Percentiles rank a stretch among this genome's conserved stretches.
These are phyloP conservation scores for Tenrec ecaudatus DNA, from an alignment of 2,113 vertebrate genomes.

Conservation along the genomic window DNA sequence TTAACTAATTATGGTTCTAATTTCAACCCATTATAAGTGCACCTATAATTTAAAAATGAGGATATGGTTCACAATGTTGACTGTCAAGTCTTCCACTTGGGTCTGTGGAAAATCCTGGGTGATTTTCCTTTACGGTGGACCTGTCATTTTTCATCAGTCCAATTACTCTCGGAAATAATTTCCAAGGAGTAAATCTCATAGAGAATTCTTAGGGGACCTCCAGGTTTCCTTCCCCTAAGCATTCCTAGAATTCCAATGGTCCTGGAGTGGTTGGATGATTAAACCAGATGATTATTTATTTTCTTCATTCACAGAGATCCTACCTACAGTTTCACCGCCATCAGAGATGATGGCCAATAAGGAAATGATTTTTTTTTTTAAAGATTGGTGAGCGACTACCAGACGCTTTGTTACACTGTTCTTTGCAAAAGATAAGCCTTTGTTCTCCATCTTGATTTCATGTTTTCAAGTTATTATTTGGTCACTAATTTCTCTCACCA, in stretches of 20 bases:
- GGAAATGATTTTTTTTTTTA: constrained; percentile 62
- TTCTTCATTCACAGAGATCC: constrained; percentile 65
- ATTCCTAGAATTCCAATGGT: constrained; percentile 5
- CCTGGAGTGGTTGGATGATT: constrained; percentile 48
- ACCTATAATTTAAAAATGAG: not conserved
- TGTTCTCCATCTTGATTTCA: constrained; percentile 79
- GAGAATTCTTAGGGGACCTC: constrained; percentile 22
- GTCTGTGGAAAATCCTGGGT: not conserved
- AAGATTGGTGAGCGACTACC: constrained; percentile 28
- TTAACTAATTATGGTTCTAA: not conserved
- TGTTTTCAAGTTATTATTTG: constrained; percentile 85
- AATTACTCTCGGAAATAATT: constrained; percentile 49
- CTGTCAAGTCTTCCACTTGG: not conserved
- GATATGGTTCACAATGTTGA: not conserved
- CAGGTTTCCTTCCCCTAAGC: not conserved
- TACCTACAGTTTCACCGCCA: constrained; percentile 57
- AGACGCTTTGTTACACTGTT: constrained; percentile 70
- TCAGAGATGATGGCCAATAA: constrained; percentile 53
- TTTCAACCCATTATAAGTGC: not conserved
- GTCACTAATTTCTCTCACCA: constrained; percentile 87
- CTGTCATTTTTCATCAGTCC: constrained; percentile 26
- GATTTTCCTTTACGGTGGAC: not conserved
- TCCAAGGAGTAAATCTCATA: constrained; percentile 1
- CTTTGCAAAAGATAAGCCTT: constrained; percentile 83
- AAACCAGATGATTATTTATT: constrained; percentile 57